phyloP scores from a whole-genome alignment of 2,113 vertebrate genomes.

The Micronisus gabar region DNA sequence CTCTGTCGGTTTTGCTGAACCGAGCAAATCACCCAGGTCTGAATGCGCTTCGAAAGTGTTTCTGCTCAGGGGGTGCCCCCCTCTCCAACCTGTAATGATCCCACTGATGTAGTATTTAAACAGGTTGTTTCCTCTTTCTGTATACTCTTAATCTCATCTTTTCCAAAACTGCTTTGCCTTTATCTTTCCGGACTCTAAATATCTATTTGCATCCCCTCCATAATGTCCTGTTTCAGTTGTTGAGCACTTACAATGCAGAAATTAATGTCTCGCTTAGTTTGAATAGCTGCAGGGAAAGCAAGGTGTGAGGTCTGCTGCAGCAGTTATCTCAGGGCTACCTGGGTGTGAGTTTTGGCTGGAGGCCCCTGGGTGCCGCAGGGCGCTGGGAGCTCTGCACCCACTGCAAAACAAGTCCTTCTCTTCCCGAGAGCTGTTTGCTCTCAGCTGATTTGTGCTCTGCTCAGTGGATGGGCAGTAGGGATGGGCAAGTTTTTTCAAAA shows the following conservation, averaged over 20 bases:
- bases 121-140: neutral
- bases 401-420: fast-evolving
- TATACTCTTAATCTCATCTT: neutral
- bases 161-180: neutral
- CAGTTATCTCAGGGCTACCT: neutral
- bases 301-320: neutral
- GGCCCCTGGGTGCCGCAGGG: neutral
- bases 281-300: fast-evolving
- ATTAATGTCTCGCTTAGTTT: neutral
- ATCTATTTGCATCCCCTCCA: neutral
- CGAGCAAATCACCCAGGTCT: neutral
- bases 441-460: fast-evolving
- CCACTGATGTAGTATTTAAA: neutral
- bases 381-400: fast-evolving
- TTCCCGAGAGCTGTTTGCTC: fast-evolving
- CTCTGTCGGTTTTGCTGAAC: neutral
- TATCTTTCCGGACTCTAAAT: neutral
- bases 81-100: neutral
- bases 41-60: neutral
- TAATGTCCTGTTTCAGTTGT: neutral
- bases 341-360: fast-evolving
- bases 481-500: fast-evolving
- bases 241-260: neutral
- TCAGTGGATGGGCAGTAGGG: neutral
- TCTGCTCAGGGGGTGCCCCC: neutral